Percentiles rank a stretch among this genome's conserved stretches.
Conservation (phyloP, 2,888 invertebrate genomes). For the Temnothorax rugatulus region DNA sequence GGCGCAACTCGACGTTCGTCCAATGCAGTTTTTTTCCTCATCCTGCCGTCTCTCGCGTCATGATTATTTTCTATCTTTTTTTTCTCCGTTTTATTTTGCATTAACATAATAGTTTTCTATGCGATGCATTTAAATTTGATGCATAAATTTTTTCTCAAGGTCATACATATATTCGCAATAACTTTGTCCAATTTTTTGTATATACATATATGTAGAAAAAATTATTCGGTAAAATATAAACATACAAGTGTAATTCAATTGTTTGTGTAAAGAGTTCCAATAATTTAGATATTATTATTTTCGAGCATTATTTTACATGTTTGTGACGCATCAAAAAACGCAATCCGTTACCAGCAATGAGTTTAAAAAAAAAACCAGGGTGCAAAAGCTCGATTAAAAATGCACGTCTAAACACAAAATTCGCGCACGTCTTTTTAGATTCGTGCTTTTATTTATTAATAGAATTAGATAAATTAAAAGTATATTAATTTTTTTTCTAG, state of each 20-base stretch:
- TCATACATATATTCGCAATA: not conserved
- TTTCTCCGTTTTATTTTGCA: not conserved
- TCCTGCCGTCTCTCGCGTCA: conserved; percentile 29
- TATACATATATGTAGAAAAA: not conserved
- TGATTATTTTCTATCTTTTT: conserved; percentile 17
- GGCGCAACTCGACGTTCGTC: conserved; percentile 61
- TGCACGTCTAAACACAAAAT: conserved; percentile 64
- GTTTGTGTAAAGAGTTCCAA: conserved; percentile 51
- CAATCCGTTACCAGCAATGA: conserved; percentile 56
- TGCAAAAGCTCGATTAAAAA: conserved; percentile 73
- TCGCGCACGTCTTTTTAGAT: conserved; percentile 19
- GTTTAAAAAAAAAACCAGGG: conserved; percentile 67
- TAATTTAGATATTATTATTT: conserved; percentile 56
- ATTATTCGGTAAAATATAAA: not conserved
- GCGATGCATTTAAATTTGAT: not conserved
- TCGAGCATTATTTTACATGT: conserved; percentile 57
- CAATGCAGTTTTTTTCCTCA: conserved; percentile 44
- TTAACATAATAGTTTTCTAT: not conserved
- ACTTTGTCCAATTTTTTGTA: not conserved
- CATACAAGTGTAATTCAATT: not conserved
- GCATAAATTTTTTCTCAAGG: not conserved
- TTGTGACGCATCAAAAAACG: conserved; percentile 66
- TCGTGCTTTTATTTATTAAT: not conserved
- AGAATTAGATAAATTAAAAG: not conserved
- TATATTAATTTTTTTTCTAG: not conserved